Base-by-base conservation (phyloP, 1,140 invertebrate species). In the Drosophila parvula region DNA sequence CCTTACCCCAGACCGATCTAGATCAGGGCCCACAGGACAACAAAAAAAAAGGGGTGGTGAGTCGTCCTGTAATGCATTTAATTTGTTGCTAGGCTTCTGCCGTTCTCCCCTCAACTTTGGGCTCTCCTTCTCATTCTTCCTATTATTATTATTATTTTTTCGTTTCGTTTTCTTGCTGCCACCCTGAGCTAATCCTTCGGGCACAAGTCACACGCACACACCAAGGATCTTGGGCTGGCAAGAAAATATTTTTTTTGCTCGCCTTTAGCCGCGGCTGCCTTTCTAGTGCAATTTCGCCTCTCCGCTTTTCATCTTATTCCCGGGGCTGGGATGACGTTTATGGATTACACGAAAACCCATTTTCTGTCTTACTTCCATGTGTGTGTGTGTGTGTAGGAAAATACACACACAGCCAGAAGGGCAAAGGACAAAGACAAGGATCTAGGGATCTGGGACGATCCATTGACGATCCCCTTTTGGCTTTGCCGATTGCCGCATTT, bases 261-360 rank as follows among this genome's bases (percentile, higher is more conserved):
- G 76, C 78, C 82, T 85, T 45, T 76, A 50, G 16, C 10, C 73
- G 57, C 76, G 47, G 53, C 43, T 82, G 70, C 78, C 58, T 76
- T 81, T 86, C 60, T 71, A 43, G 63, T 58, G 64, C 64, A 78
- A 58, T 85, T 83, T 79, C 63, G 57, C 51, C 45, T 50, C 22
- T 22, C 22, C 1, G 22, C 22, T 22, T 22, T 22, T 22, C 45
- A 63, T 71, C 60, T 47, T 50, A 27, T 70, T 62, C 28, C 32
- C 41, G 51, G 51, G 70, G 40, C 65, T 68, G 75, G 89, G 78
- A 71, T 90, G 83, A 89, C 89, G 89, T 90, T 91, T 90, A 91
- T 90, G 76, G 89, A 91, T 90, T 90, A 91, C 89, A 91, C 47
- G 84, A 85, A 84, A 85, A 79, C 70, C 78, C 81, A 81, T 82